phyloP scores from a whole-genome alignment of 2,113 vertebrate species.

The Isichthys henryi region DNA sequence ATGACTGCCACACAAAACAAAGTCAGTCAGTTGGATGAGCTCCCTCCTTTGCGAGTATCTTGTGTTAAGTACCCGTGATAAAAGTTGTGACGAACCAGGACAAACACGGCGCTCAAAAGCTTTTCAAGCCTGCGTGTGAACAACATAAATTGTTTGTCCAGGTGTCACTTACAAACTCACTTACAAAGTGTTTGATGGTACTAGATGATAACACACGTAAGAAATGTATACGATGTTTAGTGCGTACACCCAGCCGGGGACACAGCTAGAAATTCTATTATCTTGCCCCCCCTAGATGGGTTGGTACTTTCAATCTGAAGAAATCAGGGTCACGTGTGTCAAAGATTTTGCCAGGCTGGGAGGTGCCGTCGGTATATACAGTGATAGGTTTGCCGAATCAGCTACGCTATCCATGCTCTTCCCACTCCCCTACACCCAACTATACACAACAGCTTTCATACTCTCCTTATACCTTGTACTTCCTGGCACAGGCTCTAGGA shows the following conservation, averaged over 20 bases:
- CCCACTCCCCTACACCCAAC: not conserved
- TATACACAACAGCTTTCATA: not conserved
- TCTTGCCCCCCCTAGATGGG: not conserved
- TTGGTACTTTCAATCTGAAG: not conserved
- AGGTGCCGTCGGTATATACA: not conserved
- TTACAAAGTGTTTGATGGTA: not conserved
- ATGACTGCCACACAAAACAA: conserved; percentile 37
- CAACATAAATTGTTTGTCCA: conserved; percentile 5
- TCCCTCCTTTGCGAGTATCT: not conserved
- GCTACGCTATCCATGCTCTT: not conserved
- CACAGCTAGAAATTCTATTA: not conserved
- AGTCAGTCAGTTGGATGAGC: conserved; percentile 6
- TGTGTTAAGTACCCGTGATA: conserved; percentile 29
- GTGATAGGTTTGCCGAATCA: not conserved
- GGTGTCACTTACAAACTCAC: conserved; percentile 37
- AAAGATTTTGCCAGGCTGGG: not conserved
- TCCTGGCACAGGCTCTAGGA: not conserved
- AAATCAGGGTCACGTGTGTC: not conserved
- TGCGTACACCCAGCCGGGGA: not conserved
- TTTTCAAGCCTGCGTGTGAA: conserved; percentile 23
- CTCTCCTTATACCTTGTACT: not conserved
- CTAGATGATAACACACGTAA: conserved; percentile 20
- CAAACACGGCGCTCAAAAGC: conserved; percentile 20
- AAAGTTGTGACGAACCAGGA: conserved; percentile 31
- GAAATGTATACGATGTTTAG: not conserved